Evolutionary conservation across 2,888 invertebrate genomes (phyloP), one percentile per base, ranked within the genome.

Genomic region (Mesoligia furuncula): DNA sequence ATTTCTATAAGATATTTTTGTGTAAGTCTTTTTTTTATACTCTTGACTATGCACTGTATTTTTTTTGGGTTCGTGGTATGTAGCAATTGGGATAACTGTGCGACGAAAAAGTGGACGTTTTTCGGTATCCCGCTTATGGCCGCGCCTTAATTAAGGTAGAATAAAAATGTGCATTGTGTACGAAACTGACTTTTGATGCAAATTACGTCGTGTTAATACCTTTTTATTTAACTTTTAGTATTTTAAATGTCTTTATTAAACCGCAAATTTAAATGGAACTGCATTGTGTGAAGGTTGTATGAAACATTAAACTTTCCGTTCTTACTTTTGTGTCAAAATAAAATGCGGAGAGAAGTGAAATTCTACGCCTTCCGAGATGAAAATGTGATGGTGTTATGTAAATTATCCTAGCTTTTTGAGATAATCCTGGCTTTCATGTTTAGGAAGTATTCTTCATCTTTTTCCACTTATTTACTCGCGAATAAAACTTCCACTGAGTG

Each of bases 131-230:
- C n/a, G n/a, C n/a, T n/a, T n/a, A n/a, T n/a, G n/a, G n/a, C n/a
- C n/a, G n/a, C n/a, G n/a, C n/a, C n/a, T n/a, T n/a, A 84, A 86
- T 81, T 66, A 79, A 74, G 73, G 75, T 73, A 13, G 39, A 11
- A 68, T 69, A 66, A 73, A 81, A 84, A 69, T 57, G 65, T 69
- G 74, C 65, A 71, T 79, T 80, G 36, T 75, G 17, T 68, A 27
- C 67, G 0, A 73, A 88, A 88, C 81, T 75, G 68, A 66, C 39
- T 79, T 77, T 75, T 78, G 54, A 79, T 79, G 81, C 73, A 81
- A 83, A 81, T 74, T 61, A 39, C n/a, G 0, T 13, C 27, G 54
- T 76, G 75, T 65, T 70, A 27, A 66, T 69, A 65, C 20, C 27
- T 79, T 82, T 80, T 39, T 57, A 67, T 59, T 59, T 73, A 17